Base-by-base conservation (phyloP, 2,113 vertebrate genomes). In the Saccopteryx bilineata region DNA sequence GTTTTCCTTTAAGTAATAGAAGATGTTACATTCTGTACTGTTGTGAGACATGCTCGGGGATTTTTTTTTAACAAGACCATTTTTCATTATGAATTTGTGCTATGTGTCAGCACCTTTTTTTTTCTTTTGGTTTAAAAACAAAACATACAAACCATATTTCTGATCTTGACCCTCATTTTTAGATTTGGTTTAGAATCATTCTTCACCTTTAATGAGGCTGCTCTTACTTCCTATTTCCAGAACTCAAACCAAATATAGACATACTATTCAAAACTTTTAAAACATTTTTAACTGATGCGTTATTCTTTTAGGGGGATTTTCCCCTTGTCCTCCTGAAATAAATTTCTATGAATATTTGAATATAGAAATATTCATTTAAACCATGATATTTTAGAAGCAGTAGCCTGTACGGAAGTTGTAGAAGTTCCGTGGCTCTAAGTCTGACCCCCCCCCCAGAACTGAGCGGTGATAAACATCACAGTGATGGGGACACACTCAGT, bases 71-170 rank as follows among this genome's bases (percentile, higher is more conserved):
- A 94, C 95, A 98, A 96, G 97, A 97, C 97, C 93, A 21, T 96
- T 94, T 98, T 98, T 98, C 97, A 91, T 96, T 98, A 96, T 97
- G 97, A 98, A 97, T 98, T 98, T 98, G 96, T 96, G 96, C 94
- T 97, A 96, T 98, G 97, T 98, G 97, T 98, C 98, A 98, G 97
- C 98, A 95, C 97, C 96, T 97, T 39, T 96, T 96, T 94, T 81
- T 85, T 75, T 80, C 39, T 74, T 74, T 86, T 61, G 68, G 92
- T 94, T 98, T 96, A 96, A 97, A 97, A 97, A 87, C 96, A 98
- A 98, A 97, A 97, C 95, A 97, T 86, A 95, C 86, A 78, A 85
- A 79, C 86, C 71, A 15, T 96, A 96, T 96, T 98, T 98, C 96
- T 97, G 90, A 97, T 98, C 31, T 78, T 97, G 95, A 97, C 79